Evolutionary conservation across 2,888 invertebrate genomes (phyloP).

Genomic region (Limnephilus auricula): DNA sequence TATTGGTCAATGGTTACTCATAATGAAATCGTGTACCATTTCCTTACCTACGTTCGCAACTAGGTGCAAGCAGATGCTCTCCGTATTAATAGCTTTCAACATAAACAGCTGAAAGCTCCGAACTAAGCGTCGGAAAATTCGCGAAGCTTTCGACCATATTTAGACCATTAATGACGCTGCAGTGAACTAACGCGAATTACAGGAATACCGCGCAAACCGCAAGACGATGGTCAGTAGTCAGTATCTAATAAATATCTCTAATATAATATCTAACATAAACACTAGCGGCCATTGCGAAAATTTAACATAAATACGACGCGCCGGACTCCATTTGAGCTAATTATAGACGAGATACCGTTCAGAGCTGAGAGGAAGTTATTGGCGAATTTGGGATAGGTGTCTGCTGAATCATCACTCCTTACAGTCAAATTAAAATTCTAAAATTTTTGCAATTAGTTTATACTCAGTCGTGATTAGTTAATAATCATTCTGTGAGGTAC

Average conservation of each 20-base stretch:
- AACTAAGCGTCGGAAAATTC: background rate
- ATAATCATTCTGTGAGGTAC: no score
- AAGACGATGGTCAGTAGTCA: background rate
- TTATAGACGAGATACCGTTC: conserved; percentile 35
- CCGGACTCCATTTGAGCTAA: conserved; percentile 48
- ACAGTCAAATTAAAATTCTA: background rate
- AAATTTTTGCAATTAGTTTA: no score
- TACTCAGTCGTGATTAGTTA: background rate
- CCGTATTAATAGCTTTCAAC: background rate
- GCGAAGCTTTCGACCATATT: conserved; percentile 10
- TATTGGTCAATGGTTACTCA: background rate
- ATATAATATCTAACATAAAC: conserved; percentile 49
- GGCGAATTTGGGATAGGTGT: background rate
- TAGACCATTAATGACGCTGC: conserved; percentile 16
- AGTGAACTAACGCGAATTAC: background rate
- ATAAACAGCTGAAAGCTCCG: background rate
- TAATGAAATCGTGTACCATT: background rate
- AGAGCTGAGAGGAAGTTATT: background rate
- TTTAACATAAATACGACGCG: conserved; percentile 20
- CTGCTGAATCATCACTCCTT: background rate
- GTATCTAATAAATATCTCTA: background rate
- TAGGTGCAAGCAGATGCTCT: background rate
- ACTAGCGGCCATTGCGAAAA: conserved; percentile 45
- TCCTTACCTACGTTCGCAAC: background rate
- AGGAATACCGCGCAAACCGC: conserved; percentile 5